Percentiles rank a stretch among this genome's conserved stretches.
Evolutionary conservation across 2,888 invertebrate species (phyloP).

Genomic region (Epirrhoe tristata): DNA sequence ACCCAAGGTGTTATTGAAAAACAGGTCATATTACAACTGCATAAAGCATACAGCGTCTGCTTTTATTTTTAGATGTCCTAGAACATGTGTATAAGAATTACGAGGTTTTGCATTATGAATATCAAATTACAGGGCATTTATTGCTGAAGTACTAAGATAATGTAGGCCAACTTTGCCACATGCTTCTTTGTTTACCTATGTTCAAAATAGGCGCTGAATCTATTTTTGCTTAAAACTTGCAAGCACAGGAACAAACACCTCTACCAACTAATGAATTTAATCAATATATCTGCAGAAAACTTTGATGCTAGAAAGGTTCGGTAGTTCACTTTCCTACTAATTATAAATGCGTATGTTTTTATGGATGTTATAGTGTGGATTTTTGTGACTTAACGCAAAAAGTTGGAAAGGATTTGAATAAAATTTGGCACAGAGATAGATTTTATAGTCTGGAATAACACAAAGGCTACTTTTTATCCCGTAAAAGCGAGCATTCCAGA

Average conservation of each 20-base stretch:
- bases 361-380: no score
- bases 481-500: no score
- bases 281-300: background rate
- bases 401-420: no score
- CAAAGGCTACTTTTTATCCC: no score
- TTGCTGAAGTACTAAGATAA: slow-evolving; percentile 29
- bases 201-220: background rate
- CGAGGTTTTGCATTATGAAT: slow-evolving; percentile 22
- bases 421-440: no score
- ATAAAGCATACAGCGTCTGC: slow-evolving; percentile 15
- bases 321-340: no score
- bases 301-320: no score
- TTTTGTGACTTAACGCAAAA: no score
- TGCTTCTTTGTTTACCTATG: slow-evolving; percentile 5
- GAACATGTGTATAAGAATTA: background rate
- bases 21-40: slow-evolving; percentile 13
- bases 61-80: slow-evolving; percentile 4
- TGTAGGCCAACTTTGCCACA: slow-evolving; percentile 41
- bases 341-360: no score
- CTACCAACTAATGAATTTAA: no score
- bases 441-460: no score
- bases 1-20: background rate
- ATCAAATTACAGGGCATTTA: slow-evolving; percentile 37
- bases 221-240: slow-evolving; percentile 9
- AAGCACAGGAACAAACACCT: background rate